Evolutionary conservation across 1,140 invertebrate species (phyloP), one percentile per base, ranked within the genome.

Genomic region (Drosophila arizonae): DNA sequence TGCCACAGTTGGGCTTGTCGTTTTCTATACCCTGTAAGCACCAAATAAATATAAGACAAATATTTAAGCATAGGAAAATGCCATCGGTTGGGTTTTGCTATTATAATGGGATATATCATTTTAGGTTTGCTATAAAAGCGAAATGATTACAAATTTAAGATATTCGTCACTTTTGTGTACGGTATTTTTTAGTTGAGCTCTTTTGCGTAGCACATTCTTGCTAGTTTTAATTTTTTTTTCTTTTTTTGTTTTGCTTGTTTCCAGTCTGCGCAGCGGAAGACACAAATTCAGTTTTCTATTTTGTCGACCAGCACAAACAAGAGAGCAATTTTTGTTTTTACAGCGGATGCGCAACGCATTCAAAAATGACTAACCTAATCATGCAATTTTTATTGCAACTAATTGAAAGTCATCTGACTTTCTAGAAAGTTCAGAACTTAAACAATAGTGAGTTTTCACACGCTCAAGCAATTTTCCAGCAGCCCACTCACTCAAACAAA

Each of bases 241-340:
- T 58, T 5, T 28, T 71, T 30, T 24, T 17, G 54, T 21, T 52
- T 51, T 33, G 36, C 36, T 15, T 63, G 51, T 81, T 69, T 57
- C 9, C 54, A 54, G 46, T 21, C 45, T 15, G 28, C 26, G 17
- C 28, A 75, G 74, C 81, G 81, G 81, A 86, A 86, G 75, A 77
- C 70, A 77, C 74, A 77, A 71, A 77, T 85, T 85, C 80, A 71
- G 62, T 43, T 82, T 72, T 75, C 55, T 48, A 41, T 72, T 77
- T 57, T 67, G 62, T 81, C 78, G 62, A 69, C 46, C 46, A 60
- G 46, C 52, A 58, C 21, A 67, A 51, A 50, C 13, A 67, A 30
- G 21, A 28, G 51, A 67, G 54, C 15, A 54, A 51, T 46, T 48
- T 54, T 64, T 43, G 28, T 68, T 60, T 43, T 51, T 52, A 36